Percentiles rank a stretch among this genome's conserved stretches.
These are phyloP conservation scores for Oreochromis aureus DNA, from an alignment of 2,113 vertebrate species.

Conservation along the genomic window DNA sequence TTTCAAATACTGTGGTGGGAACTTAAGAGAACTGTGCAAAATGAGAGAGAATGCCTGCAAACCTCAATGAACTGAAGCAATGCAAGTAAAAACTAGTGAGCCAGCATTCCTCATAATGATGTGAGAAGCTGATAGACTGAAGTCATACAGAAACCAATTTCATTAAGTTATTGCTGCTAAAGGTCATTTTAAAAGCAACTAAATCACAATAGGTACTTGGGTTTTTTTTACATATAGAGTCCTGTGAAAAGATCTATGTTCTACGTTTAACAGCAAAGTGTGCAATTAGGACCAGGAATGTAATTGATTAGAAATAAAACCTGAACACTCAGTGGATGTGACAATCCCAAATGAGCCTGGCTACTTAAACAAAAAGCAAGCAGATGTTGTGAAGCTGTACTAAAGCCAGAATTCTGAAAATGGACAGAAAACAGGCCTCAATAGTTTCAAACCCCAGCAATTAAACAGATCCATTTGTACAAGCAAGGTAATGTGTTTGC, in stretches of 20 bases:
- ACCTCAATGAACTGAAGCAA: neutral
- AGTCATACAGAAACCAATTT: neutral
- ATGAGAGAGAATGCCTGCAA: neutral
- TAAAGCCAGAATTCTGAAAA: neutral
- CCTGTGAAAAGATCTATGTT: neutral
- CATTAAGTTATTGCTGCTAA: neutral
- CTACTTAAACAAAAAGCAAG: neutral
- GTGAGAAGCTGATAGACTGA: neutral
- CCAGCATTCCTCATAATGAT: neutral
- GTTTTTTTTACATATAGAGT: neutral
- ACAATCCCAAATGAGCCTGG: neutral
- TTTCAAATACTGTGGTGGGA: neutral
- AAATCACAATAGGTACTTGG: neutral
- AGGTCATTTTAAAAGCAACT: neutral
- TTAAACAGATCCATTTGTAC: neutral
- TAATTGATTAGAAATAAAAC: neutral
- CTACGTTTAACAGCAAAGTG: neutral
- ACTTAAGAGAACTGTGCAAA: neutral
- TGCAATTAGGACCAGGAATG: neutral
- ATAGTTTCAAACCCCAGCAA: neutral
- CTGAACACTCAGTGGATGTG: neutral
- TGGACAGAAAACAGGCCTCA: neutral
- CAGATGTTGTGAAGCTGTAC: neutral
- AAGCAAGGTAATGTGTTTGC: neutral
- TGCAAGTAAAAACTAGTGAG: neutral